Percentiles rank a stretch among this genome's conserved stretches.
phyloP scores from a whole-genome alignment of 1,140 invertebrate species.

The Ceratina calcarata region DNA sequence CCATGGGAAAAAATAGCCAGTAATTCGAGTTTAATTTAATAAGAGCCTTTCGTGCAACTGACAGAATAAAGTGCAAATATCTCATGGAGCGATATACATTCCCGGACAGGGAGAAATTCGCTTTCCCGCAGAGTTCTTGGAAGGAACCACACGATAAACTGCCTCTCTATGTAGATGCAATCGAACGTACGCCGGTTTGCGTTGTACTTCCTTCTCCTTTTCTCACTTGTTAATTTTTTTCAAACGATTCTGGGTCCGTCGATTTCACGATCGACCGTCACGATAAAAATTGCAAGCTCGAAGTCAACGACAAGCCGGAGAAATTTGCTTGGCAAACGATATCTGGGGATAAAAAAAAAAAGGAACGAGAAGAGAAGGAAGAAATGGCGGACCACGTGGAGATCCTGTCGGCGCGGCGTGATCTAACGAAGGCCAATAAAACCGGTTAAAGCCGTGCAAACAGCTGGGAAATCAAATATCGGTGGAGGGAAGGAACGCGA shows the following conservation, averaged over 20 bases:
- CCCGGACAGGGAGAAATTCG: slow-evolving; percentile 40
- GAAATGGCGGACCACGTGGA: neutral
- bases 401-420: slow-evolving; percentile 34
- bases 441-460: slow-evolving; percentile 34
- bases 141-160: slow-evolving; percentile 55
- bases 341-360: slow-evolving; percentile 1
- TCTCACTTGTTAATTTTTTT: neutral
- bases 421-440: slow-evolving; percentile 40
- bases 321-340: slow-evolving; percentile 25
- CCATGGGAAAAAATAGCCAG: slow-evolving; percentile 42
- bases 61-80: slow-evolving; percentile 62
- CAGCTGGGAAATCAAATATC: slow-evolving; percentile 59
- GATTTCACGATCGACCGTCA: neutral
- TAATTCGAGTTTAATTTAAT: slow-evolving; percentile 62
- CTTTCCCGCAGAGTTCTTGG: slow-evolving; percentile 24
- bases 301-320: neutral
- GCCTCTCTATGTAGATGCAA: slow-evolving; percentile 55
- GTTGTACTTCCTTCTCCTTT: neutral
- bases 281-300: neutral
- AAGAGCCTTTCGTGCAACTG: slow-evolving; percentile 20
- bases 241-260: neutral
- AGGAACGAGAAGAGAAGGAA: neutral
- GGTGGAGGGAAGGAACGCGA: slow-evolving; percentile 33
- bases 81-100: slow-evolving; percentile 7
- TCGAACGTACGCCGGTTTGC: slow-evolving; percentile 31